phyloP scores from a whole-genome alignment of 2,888 invertebrate genomes.

The Cataglyphis albicans region DNA sequence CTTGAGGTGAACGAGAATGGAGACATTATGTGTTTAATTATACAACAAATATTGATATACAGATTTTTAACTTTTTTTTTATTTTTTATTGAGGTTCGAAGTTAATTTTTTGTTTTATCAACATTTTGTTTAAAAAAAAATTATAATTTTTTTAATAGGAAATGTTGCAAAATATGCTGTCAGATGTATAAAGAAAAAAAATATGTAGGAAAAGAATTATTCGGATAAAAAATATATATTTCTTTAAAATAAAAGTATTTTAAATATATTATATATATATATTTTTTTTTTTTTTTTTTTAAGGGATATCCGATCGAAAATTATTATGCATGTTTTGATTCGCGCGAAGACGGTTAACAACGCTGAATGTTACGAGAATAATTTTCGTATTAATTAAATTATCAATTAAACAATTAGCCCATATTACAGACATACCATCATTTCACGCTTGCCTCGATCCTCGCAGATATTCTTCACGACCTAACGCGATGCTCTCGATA shows the following conservation, averaged over 20 bases:
- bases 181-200: no score
- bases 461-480: background rate
- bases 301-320: background rate
- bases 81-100: background rate
- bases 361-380: constrained; percentile 2
- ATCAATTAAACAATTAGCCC: constrained; percentile 11
- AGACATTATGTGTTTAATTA: background rate
- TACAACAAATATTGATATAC: background rate
- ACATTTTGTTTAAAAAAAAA: background rate
- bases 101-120: background rate
- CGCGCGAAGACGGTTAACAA: background rate
- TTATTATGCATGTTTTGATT: constrained; percentile 25
- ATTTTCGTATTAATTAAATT: no score
- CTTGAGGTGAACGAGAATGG: background rate
- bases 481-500: background rate
- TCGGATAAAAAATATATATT: background rate
- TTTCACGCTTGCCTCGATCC: background rate
- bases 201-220: background rate
- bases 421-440: background rate
- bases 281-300: background rate
- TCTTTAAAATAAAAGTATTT: no score
- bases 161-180: background rate
- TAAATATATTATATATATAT: background rate
- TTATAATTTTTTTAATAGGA: background rate
- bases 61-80: background rate